A percentile compares a stretch with the other conserved stretches of the same genome.
Evolutionary conservation across 2,113 vertebrate genomes (phyloP).

Genomic region (Lophura nycthemera): DNA sequence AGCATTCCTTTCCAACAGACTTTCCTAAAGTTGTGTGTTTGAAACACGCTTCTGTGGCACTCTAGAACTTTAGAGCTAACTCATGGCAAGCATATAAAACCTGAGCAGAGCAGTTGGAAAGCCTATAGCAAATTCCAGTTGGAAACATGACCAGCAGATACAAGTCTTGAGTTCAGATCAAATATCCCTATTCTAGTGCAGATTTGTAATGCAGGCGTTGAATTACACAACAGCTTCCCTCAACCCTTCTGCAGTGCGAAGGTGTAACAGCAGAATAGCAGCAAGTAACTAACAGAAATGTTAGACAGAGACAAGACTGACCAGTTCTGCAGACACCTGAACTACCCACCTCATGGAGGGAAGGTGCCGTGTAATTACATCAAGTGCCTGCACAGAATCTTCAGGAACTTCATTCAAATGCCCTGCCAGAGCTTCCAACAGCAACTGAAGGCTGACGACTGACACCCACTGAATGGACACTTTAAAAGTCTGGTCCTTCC

Average conservation of each 20-base stretch:
- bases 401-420: slow-evolving; percentile 97
- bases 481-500: slow-evolving; percentile 98
- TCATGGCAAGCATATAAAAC: not conserved
- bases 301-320: not conserved
- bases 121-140: not conserved
- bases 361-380: slow-evolving; percentile 97
- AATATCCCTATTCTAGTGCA: slow-evolving; percentile 53
- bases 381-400: slow-evolving; percentile 96
- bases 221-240: slow-evolving; percentile 27
- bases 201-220: slow-evolving; percentile 39
- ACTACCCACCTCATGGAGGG: slow-evolving; percentile 94
- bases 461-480: slow-evolving; percentile 99
- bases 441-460: slow-evolving; percentile 96
- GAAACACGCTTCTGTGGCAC: not conserved
- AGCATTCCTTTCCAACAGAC: not conserved
- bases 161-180: slow-evolving; percentile 21
- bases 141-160: slow-evolving; percentile 58
- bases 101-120: not conserved
- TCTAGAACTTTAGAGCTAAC: not conserved
- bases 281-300: not conserved
- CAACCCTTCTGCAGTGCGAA: not conserved
- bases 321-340: not conserved
- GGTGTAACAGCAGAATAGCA: not conserved
- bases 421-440: slow-evolving; percentile 94
- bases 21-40: not conserved